Evolutionary conservation across 2,797 vertebrate species (phyloP), one percentile per base, ranked within the genome.

Genomic region (Artibeus lituratus): DNA sequence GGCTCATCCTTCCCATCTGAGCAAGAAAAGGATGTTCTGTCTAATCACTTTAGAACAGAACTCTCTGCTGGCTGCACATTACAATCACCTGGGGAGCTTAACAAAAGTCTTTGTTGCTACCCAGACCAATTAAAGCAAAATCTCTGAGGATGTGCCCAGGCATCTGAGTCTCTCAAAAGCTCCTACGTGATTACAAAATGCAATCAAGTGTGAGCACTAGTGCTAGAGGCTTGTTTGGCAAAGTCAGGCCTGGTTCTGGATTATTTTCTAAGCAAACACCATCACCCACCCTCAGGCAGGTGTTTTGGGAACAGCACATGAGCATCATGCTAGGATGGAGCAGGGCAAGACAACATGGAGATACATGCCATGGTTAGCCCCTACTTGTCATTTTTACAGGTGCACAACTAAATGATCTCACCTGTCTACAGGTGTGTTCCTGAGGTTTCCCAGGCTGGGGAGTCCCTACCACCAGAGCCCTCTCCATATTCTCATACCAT

Each of bases 351-450:
- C 82, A 65, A 82, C 9, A 7, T n/a, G 24, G 39, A 55, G 77
- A 87, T 92, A 65, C 82, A 47, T 69, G 93, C 62, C 29, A 12
- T 42, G 51, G 95, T 83, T 90, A 95, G 96, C 94, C 84, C 42
- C 76, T 59, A 73, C 55, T 47, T 49, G 93, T 89, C 89, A 83
- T 96, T 96, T 93, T 94, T 39, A 92, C 88, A 96, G 94, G 95
- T 90, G 92, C 16, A 59, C 26, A 86, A 65, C 88, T 93, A 94
- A 94, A 92, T 96, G 94, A 96, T 94, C 82, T 97, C 95, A 97
- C 59, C 85, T 87, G 44, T 85, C 35, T 88, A 21, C 62, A 47
- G 84, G 70, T n/a, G 37, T 1, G 22, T 73, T 70, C 92, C 90
- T 57, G 59, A 85, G 86, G 93, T 91, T 94, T 94, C 84, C 92